Evolutionary conservation across 2,888 invertebrate species (phyloP).

Genomic region (Apoderus coryli): DNA sequence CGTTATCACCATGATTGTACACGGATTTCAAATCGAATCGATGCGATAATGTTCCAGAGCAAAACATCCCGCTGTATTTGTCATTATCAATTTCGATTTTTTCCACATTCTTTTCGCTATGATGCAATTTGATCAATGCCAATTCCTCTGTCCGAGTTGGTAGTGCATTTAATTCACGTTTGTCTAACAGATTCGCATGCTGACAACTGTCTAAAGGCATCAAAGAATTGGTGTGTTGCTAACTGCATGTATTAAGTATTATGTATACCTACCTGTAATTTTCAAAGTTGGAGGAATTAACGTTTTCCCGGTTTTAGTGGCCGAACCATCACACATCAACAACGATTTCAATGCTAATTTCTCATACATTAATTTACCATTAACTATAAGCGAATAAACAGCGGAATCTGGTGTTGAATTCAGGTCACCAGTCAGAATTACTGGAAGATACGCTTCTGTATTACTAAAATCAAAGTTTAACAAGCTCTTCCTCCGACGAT

Average conservation of each 20-base stretch:
- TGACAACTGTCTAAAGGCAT: slow-evolving; percentile 27
- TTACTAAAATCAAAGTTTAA: no score
- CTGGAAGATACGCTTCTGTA: slow-evolving; percentile 48
- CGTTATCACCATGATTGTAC: slow-evolving; percentile 41
- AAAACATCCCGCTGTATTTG: slow-evolving; percentile 34
- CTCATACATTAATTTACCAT: slow-evolving; percentile 41
- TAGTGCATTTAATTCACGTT: slow-evolving; percentile 17
- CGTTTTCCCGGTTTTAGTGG: slow-evolving; percentile 19
- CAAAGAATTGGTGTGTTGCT: slow-evolving; percentile 1
- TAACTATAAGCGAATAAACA: slow-evolving; percentile 52
- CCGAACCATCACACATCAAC: slow-evolving; percentile 9
- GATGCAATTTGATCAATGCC: slow-evolving; percentile 25
- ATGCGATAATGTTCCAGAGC: slow-evolving; percentile 49
- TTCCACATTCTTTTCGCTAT: slow-evolving; percentile 16
- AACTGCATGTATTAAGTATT: no score
- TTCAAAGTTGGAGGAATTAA: slow-evolving; percentile 29
- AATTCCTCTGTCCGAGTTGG: slow-evolving; percentile 21
- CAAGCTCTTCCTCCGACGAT: slow-evolving; percentile 1
- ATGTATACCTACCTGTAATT: slow-evolving; percentile 32
- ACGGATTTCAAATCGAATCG: slow-evolving; percentile 52
- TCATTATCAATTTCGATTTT: slow-evolving; percentile 6
- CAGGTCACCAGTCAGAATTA: slow-evolving; percentile 86
- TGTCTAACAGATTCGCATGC: slow-evolving; percentile 23
- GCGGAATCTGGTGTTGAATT: slow-evolving; percentile 67
- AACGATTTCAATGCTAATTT: slow-evolving; percentile 25